A percentile compares a stretch with the other conserved stretches of the same genome.
These are phyloP conservation scores for Cathartes aura DNA, from an alignment of 2,113 vertebrate species.

Conservation along the genomic window DNA sequence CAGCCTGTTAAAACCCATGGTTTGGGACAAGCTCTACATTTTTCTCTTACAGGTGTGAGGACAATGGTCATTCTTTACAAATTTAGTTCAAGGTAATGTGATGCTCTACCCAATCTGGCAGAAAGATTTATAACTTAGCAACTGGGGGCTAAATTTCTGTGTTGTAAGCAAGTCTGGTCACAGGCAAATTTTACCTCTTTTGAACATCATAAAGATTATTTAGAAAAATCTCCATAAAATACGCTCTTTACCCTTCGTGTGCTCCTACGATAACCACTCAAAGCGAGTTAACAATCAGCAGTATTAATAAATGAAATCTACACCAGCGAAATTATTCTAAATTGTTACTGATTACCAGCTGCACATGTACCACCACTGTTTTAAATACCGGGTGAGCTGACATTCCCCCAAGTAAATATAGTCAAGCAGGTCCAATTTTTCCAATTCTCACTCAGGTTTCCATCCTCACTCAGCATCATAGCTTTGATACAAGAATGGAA, in stretches of 20 bases:
- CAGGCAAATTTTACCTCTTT: slow-evolving; percentile 37
- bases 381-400: background rate
- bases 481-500: background rate
- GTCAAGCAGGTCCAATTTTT: background rate
- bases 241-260: background rate
- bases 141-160: slow-evolving; percentile 52
- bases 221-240: background rate
- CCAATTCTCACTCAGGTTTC: background rate
- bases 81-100: slow-evolving; percentile 66
- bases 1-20: slow-evolving; percentile 23
- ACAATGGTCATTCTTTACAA: slow-evolving; percentile 68
- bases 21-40: slow-evolving; percentile 48
- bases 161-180: slow-evolving; percentile 54
- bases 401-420: background rate
- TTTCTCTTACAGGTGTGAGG: slow-evolving; percentile 45
- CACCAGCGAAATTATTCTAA: background rate
- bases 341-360: background rate
- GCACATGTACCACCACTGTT: background rate
- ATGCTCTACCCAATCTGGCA: slow-evolving; percentile 44
- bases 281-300: background rate
- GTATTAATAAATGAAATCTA: background rate
- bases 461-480: background rate
- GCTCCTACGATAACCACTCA: background rate
- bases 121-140: slow-evolving; percentile 65
- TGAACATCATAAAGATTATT: slow-evolving; percentile 2